Evolutionary conservation across 2,113 vertebrate genomes (phyloP), one percentile per base, ranked within the genome.

Genomic region (Oceanodroma tethys): DNA sequence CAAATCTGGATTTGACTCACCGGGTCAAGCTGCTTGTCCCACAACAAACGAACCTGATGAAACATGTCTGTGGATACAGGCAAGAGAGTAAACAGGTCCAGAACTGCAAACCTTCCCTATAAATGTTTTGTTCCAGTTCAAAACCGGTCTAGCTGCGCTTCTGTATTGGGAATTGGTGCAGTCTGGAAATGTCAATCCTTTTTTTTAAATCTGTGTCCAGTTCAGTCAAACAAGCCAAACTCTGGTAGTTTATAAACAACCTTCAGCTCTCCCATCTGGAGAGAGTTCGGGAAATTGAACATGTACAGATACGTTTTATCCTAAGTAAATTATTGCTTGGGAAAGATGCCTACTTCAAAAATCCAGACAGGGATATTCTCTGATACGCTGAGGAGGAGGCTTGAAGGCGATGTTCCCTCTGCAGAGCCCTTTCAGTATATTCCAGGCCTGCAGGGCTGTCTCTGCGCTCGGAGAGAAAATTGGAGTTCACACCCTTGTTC

Each of bases 381-480:
- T 47, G 88, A 17, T 26, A 42, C 10, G 3, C 55, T 25, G 50
- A 62, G 88, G 81, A 88, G 60, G 88, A 81, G 65, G 34, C 21
- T 19, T 14, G 56, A 65, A 81, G 93, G 50, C 1, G 0, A 11
- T 13, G 65, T 63, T 94, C 66, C 60, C 29, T 50, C 58, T 22
- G 25, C 52, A 26, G 83, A 79, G 67, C 80, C 66, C 79, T 94
- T 88, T 79, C 70, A 63, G 78, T 53, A 20, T 43, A 48, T 81
- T 87, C 84, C 90, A 94, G 83, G 50, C 84, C 92, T 93, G 84
- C 65, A 3, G 83, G 81, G 76, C 89, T 62, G 68, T 68, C 43
- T 92, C 60, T 82, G 88, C 3, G 9, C 93, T 42, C 5, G 5
- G 40, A 25, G 71, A 30, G 84, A 76, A 13, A 25, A 20, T 4